Evolutionary conservation across 2,113 vertebrate genomes (phyloP), one percentile per base, ranked within the genome.

Genomic region (Ondatra zibethicus): DNA sequence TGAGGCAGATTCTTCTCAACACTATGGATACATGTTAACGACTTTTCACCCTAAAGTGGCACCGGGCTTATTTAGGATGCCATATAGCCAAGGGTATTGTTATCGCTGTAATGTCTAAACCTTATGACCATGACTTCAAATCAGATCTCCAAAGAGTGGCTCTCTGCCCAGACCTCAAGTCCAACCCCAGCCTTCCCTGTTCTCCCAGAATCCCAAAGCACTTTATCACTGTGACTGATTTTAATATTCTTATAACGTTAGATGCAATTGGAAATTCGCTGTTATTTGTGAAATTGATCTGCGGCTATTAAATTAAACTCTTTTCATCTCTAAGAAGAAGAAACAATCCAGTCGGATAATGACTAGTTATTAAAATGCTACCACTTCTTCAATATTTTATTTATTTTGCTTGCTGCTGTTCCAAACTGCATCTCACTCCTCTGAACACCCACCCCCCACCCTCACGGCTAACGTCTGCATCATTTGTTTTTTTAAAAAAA

Each of bases 281-380:
- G 13, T 58, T 81, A 92, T 29, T 61, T 81, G 17, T 89, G 68
- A 82, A 95, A 75, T 52, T 84, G 75, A 91, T 84, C 52, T 94
- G 77, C 36, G 13, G 42, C 61, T 84, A 91, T 93, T 97, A 97
- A 91, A 77, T 45, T 31, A 27, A 77, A 13, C 58, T 65, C 25
- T 92, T 85, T 80, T 27, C 55, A 75, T 95, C 88, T 80, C 33
- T 61, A 68, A 65, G 50, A 75, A 25, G 89, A 25, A 14, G 13
- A 73, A 39, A 66, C 39, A 89, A 25, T 31, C n/a, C n/a, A 75
- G 78, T 33, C 2, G 80, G 82, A 77, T 55, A 82, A 77, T 55
- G 31, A 50, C 10, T 89, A 47, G 36, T 85, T 45, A 93, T 89
- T 85, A 92, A 47, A 65, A 89, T 50, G 52, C 36, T 45, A 82